A percentile compares a stretch with the other conserved stretches of the same genome.
These are phyloP conservation scores for Narcine bancroftii DNA, from an alignment of 2,113 vertebrate genomes.

Conservation along the genomic window DNA sequence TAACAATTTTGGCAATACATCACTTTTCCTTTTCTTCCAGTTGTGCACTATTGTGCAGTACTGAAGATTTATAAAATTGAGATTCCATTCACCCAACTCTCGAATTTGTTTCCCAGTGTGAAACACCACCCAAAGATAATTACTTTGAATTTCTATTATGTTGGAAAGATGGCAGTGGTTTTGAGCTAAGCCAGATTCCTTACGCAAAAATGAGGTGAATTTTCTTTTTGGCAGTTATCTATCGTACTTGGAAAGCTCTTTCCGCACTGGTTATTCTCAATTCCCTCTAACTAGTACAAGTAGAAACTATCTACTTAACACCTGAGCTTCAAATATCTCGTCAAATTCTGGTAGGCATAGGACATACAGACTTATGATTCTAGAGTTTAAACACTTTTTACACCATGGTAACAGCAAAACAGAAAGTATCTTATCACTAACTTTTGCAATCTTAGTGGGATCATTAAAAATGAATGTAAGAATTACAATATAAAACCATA, in stretches of 20 bases:
- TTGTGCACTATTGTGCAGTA: not conserved
- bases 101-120: not conserved
- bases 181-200: not conserved
- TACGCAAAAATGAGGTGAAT: not conserved
- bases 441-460: not conserved
- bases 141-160: not conserved
- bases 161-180: not conserved
- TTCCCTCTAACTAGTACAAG: not conserved
- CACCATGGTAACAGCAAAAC: not conserved
- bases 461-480: not conserved
- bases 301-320: not conserved
- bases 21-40: not conserved
- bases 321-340: not conserved
- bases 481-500: not conserved
- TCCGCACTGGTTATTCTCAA: not conserved
- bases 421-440: not conserved
- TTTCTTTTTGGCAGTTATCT: not conserved
- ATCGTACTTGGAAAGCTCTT: not conserved
- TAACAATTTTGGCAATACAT: not conserved
- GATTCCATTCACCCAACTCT: not conserved
- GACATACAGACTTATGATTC: not conserved
- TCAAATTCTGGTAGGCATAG: not conserved
- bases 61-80: not conserved
- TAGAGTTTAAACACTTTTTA: not conserved
- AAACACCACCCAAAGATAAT: not conserved